Base-by-base conservation (phyloP, 1,140 invertebrate genomes). In the Lordiphosa mommai region DNA sequence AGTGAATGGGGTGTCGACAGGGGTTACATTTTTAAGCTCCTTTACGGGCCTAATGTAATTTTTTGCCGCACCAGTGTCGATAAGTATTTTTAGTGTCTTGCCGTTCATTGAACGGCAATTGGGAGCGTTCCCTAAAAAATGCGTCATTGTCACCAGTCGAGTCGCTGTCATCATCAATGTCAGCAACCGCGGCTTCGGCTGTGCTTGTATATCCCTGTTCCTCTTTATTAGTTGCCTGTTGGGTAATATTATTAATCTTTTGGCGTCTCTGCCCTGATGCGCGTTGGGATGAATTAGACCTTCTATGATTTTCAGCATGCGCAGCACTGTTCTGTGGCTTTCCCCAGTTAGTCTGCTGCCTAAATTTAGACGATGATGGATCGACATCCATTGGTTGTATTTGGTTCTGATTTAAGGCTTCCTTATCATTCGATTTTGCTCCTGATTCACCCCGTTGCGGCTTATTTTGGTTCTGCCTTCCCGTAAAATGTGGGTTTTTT, bases 41-140 rank as follows among this genome's bases (percentile, higher is more conserved):
- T n/a, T n/a, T n/a, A n/a, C n/a, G n/a, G n/a, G n/a, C n/a, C n/a
- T n/a, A n/a, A n/a, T n/a, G n/a, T n/a, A n/a, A 34, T 58, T 57
- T 33, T 50, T 64, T 36, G 51, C 43, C 44, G 52, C 59, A 9
- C 51, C 51, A 8, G 55, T 65, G 27, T 61, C 53, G 29, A 58
- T 64, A 4, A 66, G 14, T 1, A 61, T 60, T 30, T 49, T 66
- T 44, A 61, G 1, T 30, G 30, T 50, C 52, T 13, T 65, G 14
- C 43, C 41, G 34, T 17, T 49, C 37, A 33, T 27, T 20, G 20
- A 43, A 61, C 63, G 61, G 47, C 27, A 64, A 32, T 16, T 40
- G 41, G 48, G 56, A 65, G 20, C 32, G 33, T 27, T 36, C 33
- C 40, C 47, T 63, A 63, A 61, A 67, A 48, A 67, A 63, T n/a